A percentile compares a stretch with the other conserved stretches of the same genome.
Evolutionary conservation across 2,888 invertebrate species (phyloP).

Genomic region (Diogma glabrata): DNA sequence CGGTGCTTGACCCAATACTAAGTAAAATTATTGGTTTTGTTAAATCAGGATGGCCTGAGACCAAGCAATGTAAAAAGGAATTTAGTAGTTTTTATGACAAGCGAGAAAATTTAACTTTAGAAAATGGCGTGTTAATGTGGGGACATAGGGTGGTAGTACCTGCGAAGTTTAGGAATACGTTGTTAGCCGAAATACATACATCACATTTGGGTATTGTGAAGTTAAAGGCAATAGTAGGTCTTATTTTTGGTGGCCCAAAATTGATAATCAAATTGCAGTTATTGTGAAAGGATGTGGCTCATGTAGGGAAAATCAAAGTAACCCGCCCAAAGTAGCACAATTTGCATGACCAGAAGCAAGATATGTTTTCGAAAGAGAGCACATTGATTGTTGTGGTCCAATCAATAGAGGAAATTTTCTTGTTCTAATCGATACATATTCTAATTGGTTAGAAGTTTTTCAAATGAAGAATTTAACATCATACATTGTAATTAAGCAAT

Average conservation of each 20-base stretch:
- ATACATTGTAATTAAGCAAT: background rate
- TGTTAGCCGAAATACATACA: slow-evolving; percentile 11
- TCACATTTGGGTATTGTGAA: too few relatives aligned
- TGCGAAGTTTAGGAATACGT: background rate
- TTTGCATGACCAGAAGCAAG: too few relatives aligned
- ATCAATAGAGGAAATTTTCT: background rate
- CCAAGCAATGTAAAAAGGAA: too few relatives aligned
- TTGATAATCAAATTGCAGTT: too few relatives aligned
- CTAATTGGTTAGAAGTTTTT: slow-evolving; percentile 6
- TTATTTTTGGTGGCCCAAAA: too few relatives aligned
- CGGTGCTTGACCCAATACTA: background rate
- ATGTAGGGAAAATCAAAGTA: too few relatives aligned
- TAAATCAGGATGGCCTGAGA: background rate
- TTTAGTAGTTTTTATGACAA: background rate
- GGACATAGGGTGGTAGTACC: slow-evolving; percentile 14
- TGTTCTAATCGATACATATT: background rate
- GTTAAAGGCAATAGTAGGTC: too few relatives aligned
- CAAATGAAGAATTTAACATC: background rate
- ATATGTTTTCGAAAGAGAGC: too few relatives aligned
- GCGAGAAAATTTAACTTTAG: slow-evolving; percentile 14
- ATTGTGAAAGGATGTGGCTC: too few relatives aligned
- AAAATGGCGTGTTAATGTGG: slow-evolving; percentile 14
- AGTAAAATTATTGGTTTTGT: background rate
- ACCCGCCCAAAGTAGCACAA: too few relatives aligned
- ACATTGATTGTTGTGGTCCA: slow-evolving; percentile 12